Conservation (phyloP, 2,888 invertebrate species). For the Harpalus rubripes region DNA sequence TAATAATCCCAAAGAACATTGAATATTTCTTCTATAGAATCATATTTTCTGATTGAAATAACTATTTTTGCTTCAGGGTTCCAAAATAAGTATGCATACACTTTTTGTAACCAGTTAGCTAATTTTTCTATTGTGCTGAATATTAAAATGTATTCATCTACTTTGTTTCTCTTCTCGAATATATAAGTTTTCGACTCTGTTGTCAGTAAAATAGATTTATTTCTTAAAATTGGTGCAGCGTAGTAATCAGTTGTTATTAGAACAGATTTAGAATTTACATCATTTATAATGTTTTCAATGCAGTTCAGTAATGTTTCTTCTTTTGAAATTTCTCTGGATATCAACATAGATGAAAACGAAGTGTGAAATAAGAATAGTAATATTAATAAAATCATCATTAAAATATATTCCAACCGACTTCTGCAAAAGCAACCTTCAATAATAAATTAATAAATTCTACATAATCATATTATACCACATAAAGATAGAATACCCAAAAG, state of each 20-base stretch:
- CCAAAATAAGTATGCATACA: background rate
- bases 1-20: constrained; percentile 4
- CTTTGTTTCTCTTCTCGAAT: background rate
- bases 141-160: constrained; percentile 12
- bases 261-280: background rate
- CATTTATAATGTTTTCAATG: background rate
- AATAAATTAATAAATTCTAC: too few species aligned
- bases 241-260: background rate
- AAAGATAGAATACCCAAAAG: too few species aligned
- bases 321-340: background rate
- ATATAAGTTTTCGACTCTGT: background rate
- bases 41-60: background rate
- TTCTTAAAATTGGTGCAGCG: background rate
- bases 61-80: background rate
- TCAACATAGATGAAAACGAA: background rate
- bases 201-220: background rate
- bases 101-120: background rate
- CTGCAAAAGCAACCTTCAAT: too few species aligned
- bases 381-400: background rate
- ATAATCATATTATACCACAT: too few species aligned
- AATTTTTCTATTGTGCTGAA: background rate
- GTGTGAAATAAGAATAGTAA: background rate
- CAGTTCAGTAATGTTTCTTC: background rate
- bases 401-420: too few species aligned
- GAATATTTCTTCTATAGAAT: constrained; percentile 1